Evolutionary conservation across 1,140 invertebrate species (phyloP), one percentile per base, ranked within the genome.

Genomic region (Drosophila equinoxialis): DNA sequence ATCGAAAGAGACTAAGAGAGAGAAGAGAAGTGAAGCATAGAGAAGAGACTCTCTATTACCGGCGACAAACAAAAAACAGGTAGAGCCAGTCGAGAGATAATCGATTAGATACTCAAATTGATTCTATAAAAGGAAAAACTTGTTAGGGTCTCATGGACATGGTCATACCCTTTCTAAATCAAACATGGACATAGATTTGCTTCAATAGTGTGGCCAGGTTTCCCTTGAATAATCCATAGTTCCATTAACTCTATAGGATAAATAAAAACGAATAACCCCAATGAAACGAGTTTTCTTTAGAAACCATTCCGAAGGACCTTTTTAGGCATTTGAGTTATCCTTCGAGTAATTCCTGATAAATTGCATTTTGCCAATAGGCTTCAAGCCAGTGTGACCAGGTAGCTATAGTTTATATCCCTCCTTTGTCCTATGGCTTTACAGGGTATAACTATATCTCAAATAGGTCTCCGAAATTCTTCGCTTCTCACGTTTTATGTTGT

Each of bases 401-500:
- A 7, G 33, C 26, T 26, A 1, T 23, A 23, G 20, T 23, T 23
- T 23, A 23, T 23, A 1, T 20, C 1, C 45, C 42, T 17, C 6
- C 2, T 48, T 51, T 51, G 17, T 8, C 45, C 17, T 51, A 1
- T 5, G 17, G 20, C 7, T 10, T 35, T 8, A 61, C 17, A 41
- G 33, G 59, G 33, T 23, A 26, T 42, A n/a, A 26, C 4, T 42
- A 61, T 20, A 41, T 39, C 13, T 61, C 13, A 61, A 26, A 42
- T 26, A 51, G 17, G 45, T 61, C 39, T 14, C 37, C n/a, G 23
- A 77, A 76, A 66, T 73, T 71, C 54, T 72, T 72, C 66, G 68
- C 42, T 77, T 77, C 69, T 87, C 68, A 78, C 68, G 74, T 77
- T 78, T 77, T 72, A 61, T 39, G 8, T 64, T 68, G 65, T 65